These are phyloP conservation scores for Candoia aspera DNA, from an alignment of 2,113 vertebrate species.

Conservation along the genomic window DNA sequence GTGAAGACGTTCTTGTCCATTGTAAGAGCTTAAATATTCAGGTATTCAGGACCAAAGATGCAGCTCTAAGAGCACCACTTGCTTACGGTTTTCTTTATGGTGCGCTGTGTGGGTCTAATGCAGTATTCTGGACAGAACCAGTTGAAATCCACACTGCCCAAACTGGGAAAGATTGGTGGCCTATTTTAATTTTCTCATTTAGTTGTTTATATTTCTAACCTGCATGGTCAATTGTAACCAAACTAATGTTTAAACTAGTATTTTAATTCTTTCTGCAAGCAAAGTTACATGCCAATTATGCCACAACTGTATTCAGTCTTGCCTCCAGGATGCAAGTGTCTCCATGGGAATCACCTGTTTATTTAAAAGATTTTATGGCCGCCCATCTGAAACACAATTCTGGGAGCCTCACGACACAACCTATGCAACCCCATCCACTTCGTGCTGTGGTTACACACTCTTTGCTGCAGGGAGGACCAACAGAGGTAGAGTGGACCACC, in stretches of 20 bases:
- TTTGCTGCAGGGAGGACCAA: not conserved
- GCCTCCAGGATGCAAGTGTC: not conserved
- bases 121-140: slow-evolving; percentile 53
- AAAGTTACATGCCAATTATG: not conserved
- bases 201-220: not conserved
- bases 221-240: not conserved
- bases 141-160: not conserved
- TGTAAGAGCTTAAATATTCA: not conserved
- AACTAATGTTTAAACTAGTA: rapidly evolving
- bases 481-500: not conserved
- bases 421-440: not conserved
- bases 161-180: not conserved
- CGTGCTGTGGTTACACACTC: not conserved
- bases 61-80: slow-evolving; percentile 33
- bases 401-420: not conserved
- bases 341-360: not conserved
- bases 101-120: slow-evolving; percentile 41
- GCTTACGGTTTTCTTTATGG: slow-evolving; percentile 42
- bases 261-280: not conserved
- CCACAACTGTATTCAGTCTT: not conserved
- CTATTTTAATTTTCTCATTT: not conserved
- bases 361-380: not conserved
- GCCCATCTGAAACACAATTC: not conserved
- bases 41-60: slow-evolving; percentile 35
- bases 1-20: not conserved